phyloP scores from a whole-genome alignment of 1,140 invertebrate species.

The Centruroides sculpturatus region DNA sequence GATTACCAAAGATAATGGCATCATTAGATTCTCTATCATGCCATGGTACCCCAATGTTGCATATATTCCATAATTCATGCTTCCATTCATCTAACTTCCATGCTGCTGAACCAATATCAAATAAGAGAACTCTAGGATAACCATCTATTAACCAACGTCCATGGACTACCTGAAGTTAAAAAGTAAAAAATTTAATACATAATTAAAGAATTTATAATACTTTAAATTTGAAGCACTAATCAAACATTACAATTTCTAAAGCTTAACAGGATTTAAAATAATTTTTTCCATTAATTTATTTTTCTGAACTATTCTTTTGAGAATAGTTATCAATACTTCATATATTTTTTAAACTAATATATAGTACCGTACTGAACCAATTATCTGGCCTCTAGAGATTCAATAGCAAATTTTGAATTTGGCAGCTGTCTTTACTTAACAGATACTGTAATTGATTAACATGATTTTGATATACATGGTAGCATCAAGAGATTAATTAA shows the following conservation, averaged over 20 bases:
- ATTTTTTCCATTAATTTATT: background rate
- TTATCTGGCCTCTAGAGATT: no score
- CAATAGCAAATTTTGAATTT: no score
- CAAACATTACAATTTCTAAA: background rate
- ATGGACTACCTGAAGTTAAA: slow-evolving; percentile 44
- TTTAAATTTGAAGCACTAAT: no score
- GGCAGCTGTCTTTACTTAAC: no score
- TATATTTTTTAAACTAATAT: no score
- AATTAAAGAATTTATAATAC: no score
- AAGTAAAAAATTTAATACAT: slow-evolving; percentile 28
- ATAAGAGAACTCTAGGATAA: slow-evolving; percentile 93
- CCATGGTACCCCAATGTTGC: slow-evolving; percentile 82
- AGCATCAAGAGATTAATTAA: no score
- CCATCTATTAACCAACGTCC: slow-evolving; percentile 98
- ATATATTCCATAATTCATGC: slow-evolving; percentile 75
- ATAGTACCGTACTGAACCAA: no score
- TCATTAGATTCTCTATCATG: slow-evolving; percentile 94
- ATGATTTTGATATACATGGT: no score
- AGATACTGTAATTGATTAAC: no score
- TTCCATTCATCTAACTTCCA: slow-evolving; percentile 96
- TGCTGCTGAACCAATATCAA: slow-evolving; percentile 91
- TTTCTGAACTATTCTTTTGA: background rate
- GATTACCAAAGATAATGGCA: slow-evolving; percentile 88
- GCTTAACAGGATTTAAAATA: background rate
- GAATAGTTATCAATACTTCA: slow-evolving; percentile 33